These are phyloP conservation scores for Epirrhoe tristata DNA, from an alignment of 2,888 invertebrate species.

Conservation along the genomic window DNA sequence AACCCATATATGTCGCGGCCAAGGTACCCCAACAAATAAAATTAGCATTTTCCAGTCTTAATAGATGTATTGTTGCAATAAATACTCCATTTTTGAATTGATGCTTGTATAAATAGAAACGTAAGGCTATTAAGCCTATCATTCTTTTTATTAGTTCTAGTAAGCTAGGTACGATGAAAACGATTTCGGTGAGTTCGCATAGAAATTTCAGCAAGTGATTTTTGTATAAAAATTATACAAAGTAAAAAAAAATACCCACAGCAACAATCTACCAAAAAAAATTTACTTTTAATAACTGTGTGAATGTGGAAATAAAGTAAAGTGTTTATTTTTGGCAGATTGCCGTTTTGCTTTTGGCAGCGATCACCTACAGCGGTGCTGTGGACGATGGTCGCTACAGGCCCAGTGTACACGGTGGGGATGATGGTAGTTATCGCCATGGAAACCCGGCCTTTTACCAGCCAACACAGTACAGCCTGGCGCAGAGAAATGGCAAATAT, in stretches of 20 bases:
- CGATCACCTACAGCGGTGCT: slow-evolving; percentile 57
- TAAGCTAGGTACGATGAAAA: slow-evolving; percentile 69
- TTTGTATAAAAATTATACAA: not conserved
- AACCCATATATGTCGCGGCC: slow-evolving; percentile 67
- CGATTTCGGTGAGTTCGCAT: slow-evolving; percentile 65
- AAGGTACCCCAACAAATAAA: slow-evolving; percentile 74
- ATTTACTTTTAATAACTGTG: too few relatives aligned
- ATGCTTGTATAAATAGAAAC: slow-evolving; percentile 75
- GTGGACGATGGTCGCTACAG: slow-evolving; percentile 79
- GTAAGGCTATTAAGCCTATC: slow-evolving; percentile 58
- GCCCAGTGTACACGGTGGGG: slow-evolving; percentile 62
- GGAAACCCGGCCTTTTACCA: slow-evolving; percentile 51
- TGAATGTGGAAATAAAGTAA: too few relatives aligned
- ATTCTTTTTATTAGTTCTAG: slow-evolving; percentile 62
- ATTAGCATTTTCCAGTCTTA: slow-evolving; percentile 76
- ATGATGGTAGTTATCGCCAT: slow-evolving; percentile 65
- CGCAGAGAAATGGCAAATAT: slow-evolving; percentile 59
- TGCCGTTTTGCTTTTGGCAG: slow-evolving; percentile 53
- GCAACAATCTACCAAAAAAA: too few relatives aligned
- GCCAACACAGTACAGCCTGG: slow-evolving; percentile 48
- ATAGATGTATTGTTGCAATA: slow-evolving; percentile 69
- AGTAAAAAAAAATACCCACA: too few relatives aligned
- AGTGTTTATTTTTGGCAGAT: slow-evolving; percentile 48
- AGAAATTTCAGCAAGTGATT: slow-evolving; percentile 4
- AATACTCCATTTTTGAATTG: slow-evolving; percentile 76